These are phyloP conservation scores for Nomada flava DNA, from an alignment of 2,888 invertebrate genomes.

Conservation along the genomic window DNA sequence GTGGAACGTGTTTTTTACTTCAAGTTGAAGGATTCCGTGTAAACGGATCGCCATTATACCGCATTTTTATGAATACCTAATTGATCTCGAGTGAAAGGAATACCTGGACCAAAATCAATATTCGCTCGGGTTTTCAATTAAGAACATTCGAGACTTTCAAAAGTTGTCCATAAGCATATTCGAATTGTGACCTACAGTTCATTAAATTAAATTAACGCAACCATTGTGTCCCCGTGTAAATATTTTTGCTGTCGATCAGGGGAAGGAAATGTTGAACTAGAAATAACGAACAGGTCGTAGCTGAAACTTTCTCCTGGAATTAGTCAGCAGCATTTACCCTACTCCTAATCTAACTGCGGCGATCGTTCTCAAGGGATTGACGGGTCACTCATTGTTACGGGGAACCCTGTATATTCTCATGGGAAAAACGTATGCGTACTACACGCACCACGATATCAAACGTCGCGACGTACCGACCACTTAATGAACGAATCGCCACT, in stretches of 20 bases:
- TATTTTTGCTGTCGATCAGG: neutral
- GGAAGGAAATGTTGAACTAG: neutral
- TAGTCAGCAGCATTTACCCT: conserved; percentile 45
- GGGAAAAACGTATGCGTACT: neutral
- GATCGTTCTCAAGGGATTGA: conserved; percentile 51
- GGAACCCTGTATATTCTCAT: conserved; percentile 27
- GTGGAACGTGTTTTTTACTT: neutral
- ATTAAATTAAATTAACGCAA: conserved; percentile 14
- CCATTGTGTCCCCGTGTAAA: neutral
- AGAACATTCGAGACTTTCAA: conserved; percentile 9
- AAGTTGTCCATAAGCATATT: conserved; percentile 5
- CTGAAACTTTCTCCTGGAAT: conserved; percentile 47
- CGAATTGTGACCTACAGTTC: neutral
- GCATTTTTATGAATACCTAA: neutral
- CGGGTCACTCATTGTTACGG: conserved; percentile 36
- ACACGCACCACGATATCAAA: conserved; percentile 12
- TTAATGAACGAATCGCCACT: neutral
- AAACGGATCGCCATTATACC: neutral
- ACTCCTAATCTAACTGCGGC: conserved; percentile 34
- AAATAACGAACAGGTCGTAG: neutral
- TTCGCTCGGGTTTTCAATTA: conserved; percentile 15
- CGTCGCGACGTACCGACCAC: conserved; percentile 17
- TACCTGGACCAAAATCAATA: neutral
- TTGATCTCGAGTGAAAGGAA: neutral
- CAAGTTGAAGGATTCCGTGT: neutral